These are phyloP conservation scores for Camponotus floridanus DNA, from an alignment of 1,140 invertebrate species.

Conservation along the genomic window DNA sequence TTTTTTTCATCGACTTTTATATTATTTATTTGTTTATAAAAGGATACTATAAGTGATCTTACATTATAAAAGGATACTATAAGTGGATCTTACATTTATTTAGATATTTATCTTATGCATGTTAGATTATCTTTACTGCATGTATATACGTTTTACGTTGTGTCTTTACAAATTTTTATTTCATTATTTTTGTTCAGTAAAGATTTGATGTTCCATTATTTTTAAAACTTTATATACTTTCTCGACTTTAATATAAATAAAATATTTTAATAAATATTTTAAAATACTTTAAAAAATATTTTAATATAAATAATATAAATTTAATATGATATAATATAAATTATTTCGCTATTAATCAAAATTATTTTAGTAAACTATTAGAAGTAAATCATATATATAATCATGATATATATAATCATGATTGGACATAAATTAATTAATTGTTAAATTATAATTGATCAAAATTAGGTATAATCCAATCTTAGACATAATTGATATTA, in stretches of 20 bases:
- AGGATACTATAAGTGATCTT: no score
- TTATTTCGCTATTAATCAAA: no score
- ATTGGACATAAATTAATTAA: not conserved
- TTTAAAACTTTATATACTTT: no score
- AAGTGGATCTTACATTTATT: not conserved
- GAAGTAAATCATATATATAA: not conserved
- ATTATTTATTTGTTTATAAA: not conserved
- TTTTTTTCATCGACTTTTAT: not conserved
- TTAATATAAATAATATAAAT: no score
- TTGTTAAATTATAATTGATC: not conserved
- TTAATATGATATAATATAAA: no score
- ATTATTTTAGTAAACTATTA: not conserved
- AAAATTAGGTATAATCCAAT: constrained; percentile 1
- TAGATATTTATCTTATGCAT: not conserved
- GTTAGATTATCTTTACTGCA: no score
- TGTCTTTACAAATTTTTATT: not conserved
- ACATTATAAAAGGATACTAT: not conserved
- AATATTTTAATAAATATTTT: no score
- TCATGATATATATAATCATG: not conserved
- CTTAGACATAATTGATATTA: not conserved
- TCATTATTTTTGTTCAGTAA: not conserved
- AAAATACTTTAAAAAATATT: no score
- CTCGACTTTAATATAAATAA: not conserved
- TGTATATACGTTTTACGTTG: not conserved
- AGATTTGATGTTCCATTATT: not conserved